Evolutionary conservation across 1,140 invertebrate species (phyloP).

Genomic region (Aphelinus certus): DNA sequence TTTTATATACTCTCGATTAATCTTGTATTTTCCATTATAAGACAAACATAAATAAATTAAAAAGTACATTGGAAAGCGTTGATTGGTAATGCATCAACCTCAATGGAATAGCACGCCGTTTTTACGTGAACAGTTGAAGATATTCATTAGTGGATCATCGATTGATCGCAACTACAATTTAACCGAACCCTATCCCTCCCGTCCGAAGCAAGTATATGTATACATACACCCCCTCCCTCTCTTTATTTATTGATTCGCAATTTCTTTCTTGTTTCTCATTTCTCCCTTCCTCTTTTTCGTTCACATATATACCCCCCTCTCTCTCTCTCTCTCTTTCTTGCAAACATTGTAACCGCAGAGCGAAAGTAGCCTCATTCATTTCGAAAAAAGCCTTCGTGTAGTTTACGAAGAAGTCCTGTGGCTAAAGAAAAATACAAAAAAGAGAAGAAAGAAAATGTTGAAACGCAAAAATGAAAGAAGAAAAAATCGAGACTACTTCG

Average conservation of each 20-base stretch:
- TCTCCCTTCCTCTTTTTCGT: not conserved
- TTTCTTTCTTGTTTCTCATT: constrained; percentile 1
- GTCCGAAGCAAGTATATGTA: not conserved
- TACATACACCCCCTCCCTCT: constrained; percentile 2
- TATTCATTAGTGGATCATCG: constrained; percentile 23
- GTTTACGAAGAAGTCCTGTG: not conserved
- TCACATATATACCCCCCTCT: not conserved
- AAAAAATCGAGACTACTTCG: constrained; percentile 2
- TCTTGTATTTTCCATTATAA: constrained; percentile 7
- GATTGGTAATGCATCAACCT: constrained; percentile 14
- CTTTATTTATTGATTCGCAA: not conserved
- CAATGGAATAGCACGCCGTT: constrained; percentile 23
- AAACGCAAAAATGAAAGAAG: not conserved
- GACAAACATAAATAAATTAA: constrained; percentile 38
- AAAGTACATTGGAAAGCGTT: constrained; percentile 32
- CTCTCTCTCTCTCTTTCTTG: not conserved
- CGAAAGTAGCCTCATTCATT: not conserved
- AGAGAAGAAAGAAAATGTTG: not conserved
- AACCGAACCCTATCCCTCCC: constrained; percentile 9
- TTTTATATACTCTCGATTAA: constrained; percentile 13
- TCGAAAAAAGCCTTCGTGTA: not conserved
- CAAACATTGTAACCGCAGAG: not conserved
- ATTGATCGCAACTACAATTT: constrained; percentile 23
- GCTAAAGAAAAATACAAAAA: not conserved
- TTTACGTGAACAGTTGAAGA: constrained; percentile 30